A percentile compares a stretch with the other conserved stretches of the same genome.
These are phyloP conservation scores for Perdita meconis DNA, from an alignment of 2,888 invertebrate genomes.

Conservation along the genomic window DNA sequence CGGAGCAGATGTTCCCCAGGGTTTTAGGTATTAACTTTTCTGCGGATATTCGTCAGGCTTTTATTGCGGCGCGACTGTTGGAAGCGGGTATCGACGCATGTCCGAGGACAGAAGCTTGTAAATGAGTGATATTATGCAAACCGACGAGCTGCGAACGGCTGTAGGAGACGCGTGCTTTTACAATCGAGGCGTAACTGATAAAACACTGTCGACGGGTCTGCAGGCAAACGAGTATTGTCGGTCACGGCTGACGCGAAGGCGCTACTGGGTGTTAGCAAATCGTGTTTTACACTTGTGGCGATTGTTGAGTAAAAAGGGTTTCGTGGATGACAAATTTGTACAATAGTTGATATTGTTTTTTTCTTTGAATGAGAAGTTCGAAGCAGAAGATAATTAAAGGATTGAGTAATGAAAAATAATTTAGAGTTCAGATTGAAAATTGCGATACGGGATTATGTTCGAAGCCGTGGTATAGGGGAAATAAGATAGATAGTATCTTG, in stretches of 20 bases:
- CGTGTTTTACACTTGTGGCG: not conserved
- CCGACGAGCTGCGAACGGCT: slow-evolving; percentile 50
- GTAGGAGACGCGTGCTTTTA: slow-evolving; percentile 50
- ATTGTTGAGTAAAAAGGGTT: not conserved
- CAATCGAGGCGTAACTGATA: slow-evolving; percentile 36
- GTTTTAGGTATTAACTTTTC: slow-evolving; percentile 35
- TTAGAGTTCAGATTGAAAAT: no score
- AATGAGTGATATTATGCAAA: slow-evolving; percentile 55
- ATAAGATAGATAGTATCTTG: no score
- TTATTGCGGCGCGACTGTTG: not conserved
- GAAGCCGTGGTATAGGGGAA: no score
- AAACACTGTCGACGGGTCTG: slow-evolving; percentile 38
- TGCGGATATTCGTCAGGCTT: slow-evolving; percentile 26
- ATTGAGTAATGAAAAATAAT: no score
- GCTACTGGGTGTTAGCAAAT: not conserved
- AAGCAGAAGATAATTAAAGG: no score
- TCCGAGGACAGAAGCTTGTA: slow-evolving; percentile 29
- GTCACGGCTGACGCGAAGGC: slow-evolving; percentile 23
- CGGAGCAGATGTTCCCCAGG: slow-evolving; percentile 34
- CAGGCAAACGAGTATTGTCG: slow-evolving; percentile 36
- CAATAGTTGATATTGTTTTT: no score
- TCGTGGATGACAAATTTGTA: no score
- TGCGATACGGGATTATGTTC: no score
- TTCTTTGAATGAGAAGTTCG: no score
- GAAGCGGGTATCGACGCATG: not conserved